Base-by-base conservation (phyloP, 2,797 vertebrate species). In the Notolepis coatsorum region DNA sequence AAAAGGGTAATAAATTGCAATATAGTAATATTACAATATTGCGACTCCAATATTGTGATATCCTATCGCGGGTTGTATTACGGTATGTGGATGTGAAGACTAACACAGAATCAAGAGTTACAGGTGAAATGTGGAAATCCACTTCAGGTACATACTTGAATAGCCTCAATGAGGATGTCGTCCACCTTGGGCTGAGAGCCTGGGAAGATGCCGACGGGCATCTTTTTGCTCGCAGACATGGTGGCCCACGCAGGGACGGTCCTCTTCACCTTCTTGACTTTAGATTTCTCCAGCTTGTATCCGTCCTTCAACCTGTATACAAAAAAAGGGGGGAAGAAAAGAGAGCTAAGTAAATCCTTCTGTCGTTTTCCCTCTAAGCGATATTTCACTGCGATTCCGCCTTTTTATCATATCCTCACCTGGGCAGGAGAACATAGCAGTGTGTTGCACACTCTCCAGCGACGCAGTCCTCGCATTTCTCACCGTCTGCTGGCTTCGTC, bases 231-330 rank as follows among this genome's bases (percentile, higher is more conserved):
- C 65, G 93, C 90, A 4, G 95, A 89, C 63, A 99, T 87, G 1
- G 95, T 97, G n/a, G 97, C 98, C 98, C 98, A 99, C 0, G 95
- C 93, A 13, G 98, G 98, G 80, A 99, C 97, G 27, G 95, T 97
- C 90, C 94, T 93, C 78, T 97, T 99, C 89, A 98, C 93, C 80
- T 98, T 99, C 92, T 97, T 99, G 77, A 87, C 92, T 88, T 98
- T 98, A 82, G 95, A 92, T 63, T 92, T 91, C 62, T 92, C 86
- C 53, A 86, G 83, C 79, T 91, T 91, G 87, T 84, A 83, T 30
- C 91, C 95, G 46, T 98, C 97, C 66, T 94, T 94, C 62, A 93
- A 87, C 80, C 93, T 94, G 88, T 59, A 48, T 45, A 65, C 80
- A 53, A 58, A 51, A 65, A 8, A 15, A 30, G 57, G 75, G 76